Evolutionary conservation across 64 coral and sea anemone species (phyloP), one percentile per base, ranked within the genome.

Genomic region (Dendrophyllia cribrosa): DNA sequence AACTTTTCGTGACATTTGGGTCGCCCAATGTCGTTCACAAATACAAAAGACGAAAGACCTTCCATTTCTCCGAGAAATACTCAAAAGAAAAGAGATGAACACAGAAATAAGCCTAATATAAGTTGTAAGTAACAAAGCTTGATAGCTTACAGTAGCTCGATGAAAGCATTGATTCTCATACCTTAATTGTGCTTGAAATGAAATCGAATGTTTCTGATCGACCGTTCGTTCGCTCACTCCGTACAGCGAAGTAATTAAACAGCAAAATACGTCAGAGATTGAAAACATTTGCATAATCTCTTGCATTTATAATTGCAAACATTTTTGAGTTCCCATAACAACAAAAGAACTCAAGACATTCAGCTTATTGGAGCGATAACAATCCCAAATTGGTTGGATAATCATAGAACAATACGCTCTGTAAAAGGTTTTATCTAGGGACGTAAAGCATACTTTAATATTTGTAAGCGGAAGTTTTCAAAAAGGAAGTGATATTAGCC

Each of bases 291-390:
- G 58, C 80, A 84, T 84, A 84, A 20, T 47, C 13, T 76, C 62
- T 63, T 62, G 48, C 51, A 79, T 55, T 44, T 1, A 82, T 46
- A 3, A 16, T 13, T 43, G 26, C 43, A 8, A n/a, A 65, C 12
- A 66, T 67, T 64, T 24, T 84, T 43, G 9, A 48, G 80, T 84
- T 84, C 60, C 80, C 58, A 84, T 84, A 84, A 84, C 80, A 84
- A 84, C 80, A 51, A 46, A 3, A 75, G 6, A 5, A 15, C 16
- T 14, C 0, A n/a, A 6, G 17, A 5, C 46, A 1, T 47, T 16
- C 1, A 16, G 26, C 4, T 13, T 69, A 20, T 22, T 25, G 66
- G 43, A 15, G 70, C 26, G 72, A 75, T 20, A 9, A 75, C 20
- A 75, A n/a, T 50, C 5, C 1, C 34, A 17, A 13, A 44, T 72